These are phyloP conservation scores for Montifringilla adamsi DNA, from an alignment of 2,113 vertebrate species.

Conservation along the genomic window DNA sequence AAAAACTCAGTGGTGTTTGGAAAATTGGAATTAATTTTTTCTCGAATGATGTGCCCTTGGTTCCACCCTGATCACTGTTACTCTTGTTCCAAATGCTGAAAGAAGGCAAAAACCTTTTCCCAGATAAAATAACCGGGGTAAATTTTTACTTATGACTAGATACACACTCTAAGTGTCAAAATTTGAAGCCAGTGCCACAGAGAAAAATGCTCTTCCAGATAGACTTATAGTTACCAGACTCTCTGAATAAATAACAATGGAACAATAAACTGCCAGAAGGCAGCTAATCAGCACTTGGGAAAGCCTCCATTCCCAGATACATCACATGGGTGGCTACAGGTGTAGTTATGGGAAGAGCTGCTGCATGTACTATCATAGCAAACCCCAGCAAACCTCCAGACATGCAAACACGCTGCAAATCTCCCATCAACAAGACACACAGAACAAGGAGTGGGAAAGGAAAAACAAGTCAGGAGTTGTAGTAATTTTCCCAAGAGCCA, in stretches of 20 bases:
- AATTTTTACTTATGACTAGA: not conserved
- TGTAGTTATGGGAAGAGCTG: not conserved
- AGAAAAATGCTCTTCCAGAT: not conserved
- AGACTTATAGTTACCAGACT: not conserved
- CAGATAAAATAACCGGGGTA: not conserved
- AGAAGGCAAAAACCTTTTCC: not conserved
- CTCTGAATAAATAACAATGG: not conserved
- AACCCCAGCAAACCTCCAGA: not conserved
- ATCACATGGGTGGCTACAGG: not conserved
- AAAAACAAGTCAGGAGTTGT: not conserved
- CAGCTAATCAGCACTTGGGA: not conserved
- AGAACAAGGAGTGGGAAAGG: not conserved
- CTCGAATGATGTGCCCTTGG: not conserved
- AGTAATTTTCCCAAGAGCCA: not conserved
- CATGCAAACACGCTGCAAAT: not conserved
- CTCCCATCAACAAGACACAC: not conserved
- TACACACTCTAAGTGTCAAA: not conserved
- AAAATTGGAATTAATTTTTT: not conserved
- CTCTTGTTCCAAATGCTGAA: not conserved
- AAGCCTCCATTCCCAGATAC: not conserved
- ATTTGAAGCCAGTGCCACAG: not conserved
- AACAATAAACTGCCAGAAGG: not conserved
- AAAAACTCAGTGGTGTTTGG: not conserved
- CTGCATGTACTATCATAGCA: not conserved
- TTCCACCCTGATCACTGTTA: not conserved